Base-by-base conservation (phyloP, 2,113 vertebrate species). In the Abramis brama region DNA sequence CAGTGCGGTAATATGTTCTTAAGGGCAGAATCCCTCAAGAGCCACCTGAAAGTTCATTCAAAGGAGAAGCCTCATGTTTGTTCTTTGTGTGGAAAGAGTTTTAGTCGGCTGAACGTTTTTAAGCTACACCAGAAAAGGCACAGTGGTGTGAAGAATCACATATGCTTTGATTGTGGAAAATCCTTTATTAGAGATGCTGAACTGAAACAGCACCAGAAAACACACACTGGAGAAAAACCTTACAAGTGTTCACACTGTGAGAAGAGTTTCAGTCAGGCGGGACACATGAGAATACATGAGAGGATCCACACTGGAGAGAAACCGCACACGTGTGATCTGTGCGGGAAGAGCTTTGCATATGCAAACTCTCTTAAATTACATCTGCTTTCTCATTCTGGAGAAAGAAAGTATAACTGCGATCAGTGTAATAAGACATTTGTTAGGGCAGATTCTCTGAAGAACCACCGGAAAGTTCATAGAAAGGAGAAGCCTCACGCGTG, bases 21-120 rank as follows among this genome's bases (percentile, higher is more conserved):
- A 23, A 71, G 36, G 68, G 9, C 11, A 11, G 68, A 11, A 43
- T 43, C 68, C 68, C 36, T 71, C 36, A 71, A 11, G 68, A 43
- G 4, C 4, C 68, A 71, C 9, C 5, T 39, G 9, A 71, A 71
- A 43, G 68, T 71, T 71, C 68, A 71, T 23, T 39, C 33, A 5
- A 39, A 71, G 68, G 68, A 71, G 68, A 71, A 43, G 68, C 68
- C 68, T 43, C 36, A 43, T 6, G 33, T 71, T 11, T 71, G 68
- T 43, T 71, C 68, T 39, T 36, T 71, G 33, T 71, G 68, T 43
- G 68, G 68, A 71, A 71, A 71, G 36, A 12, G 68, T 71, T 71
- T 71, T 12, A 71, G 68, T 43, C 33, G 39, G 21, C 2, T 11
- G 33, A 21, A 36, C 4, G 68, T 6, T 23, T 39, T 71, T 23